Percentiles rank a stretch among this genome's conserved stretches.
Conservation (phyloP, 2,888 invertebrate genomes). For the Schrankia costaestrigalis region DNA sequence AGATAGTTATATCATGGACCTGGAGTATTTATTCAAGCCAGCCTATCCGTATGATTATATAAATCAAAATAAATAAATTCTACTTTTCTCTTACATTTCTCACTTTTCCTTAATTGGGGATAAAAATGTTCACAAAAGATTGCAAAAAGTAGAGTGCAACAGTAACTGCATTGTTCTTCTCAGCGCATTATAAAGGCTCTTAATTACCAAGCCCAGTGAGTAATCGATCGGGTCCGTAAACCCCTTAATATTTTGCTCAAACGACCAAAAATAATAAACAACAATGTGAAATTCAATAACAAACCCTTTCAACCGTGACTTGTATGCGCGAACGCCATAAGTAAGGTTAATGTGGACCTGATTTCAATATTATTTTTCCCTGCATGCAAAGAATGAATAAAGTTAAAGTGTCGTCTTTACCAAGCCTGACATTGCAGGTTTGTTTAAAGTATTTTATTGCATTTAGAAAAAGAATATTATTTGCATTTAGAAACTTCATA, state of each 20-base stretch:
- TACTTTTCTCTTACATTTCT: neutral
- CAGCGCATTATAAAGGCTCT: slow-evolving; percentile 35
- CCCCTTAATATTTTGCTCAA: slow-evolving; percentile 46
- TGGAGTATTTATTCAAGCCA: too few relatives aligned
- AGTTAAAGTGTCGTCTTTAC: too few relatives aligned
- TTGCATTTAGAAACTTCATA: too few relatives aligned
- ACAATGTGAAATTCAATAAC: slow-evolving; percentile 63
- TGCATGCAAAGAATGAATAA: too few relatives aligned
- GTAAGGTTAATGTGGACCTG: slow-evolving; percentile 36
- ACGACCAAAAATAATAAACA: slow-evolving; percentile 59
- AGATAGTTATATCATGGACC: too few relatives aligned
- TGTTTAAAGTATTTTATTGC: too few relatives aligned
- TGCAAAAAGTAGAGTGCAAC: slow-evolving; percentile 3
- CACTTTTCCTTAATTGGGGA: slow-evolving; percentile 3
- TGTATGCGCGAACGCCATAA: slow-evolving; percentile 38
- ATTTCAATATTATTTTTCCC: too few relatives aligned
- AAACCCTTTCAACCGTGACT: slow-evolving; percentile 47
- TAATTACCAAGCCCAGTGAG: slow-evolving; percentile 40
- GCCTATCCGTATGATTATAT: too few relatives aligned
- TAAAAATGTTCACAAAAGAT: slow-evolving; percentile 8
- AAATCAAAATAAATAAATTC: neutral
- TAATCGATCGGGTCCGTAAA: slow-evolving; percentile 44
- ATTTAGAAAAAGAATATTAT: too few relatives aligned
- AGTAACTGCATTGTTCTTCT: slow-evolving; percentile 26
- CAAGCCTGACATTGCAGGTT: too few relatives aligned